These are phyloP conservation scores for Pontoporia blainvillei DNA, from an alignment of 2,113 vertebrate species.

Conservation along the genomic window DNA sequence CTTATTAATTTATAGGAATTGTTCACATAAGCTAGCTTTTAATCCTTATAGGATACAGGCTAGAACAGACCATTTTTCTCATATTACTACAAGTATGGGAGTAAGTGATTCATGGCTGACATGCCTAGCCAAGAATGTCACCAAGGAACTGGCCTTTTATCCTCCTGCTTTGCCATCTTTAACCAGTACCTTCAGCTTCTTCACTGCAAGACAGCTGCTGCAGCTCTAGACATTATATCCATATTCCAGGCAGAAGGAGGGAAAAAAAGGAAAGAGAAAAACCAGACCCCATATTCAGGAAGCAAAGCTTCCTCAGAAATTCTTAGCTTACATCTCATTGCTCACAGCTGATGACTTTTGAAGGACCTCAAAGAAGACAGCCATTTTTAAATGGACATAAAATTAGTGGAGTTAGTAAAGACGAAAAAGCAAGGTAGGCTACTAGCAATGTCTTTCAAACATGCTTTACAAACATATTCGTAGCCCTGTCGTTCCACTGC, in stretches of 20 bases:
- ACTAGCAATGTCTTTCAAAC: background rate
- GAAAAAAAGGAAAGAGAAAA: background rate
- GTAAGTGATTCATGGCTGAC: background rate
- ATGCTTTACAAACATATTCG: background rate
- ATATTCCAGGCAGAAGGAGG: background rate
- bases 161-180: background rate
- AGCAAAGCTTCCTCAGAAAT: background rate
- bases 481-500: background rate
- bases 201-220: background rate
- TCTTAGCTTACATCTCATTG: background rate
- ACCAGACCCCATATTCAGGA: background rate
- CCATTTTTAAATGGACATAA: background rate
- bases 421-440: background rate
- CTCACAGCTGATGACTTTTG: background rate
- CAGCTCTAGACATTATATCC: background rate
- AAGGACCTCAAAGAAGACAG: background rate
- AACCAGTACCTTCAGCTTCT: background rate
- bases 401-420: background rate
- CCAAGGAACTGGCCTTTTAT: background rate
- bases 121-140: background rate
- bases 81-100: background rate
- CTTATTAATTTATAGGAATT: background rate
- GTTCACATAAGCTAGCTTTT: background rate
- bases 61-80: background rate
- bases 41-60: background rate